A percentile compares a stretch with the other conserved stretches of the same genome.
Evolutionary conservation across 2,113 vertebrate genomes (phyloP).

Genomic region (Eulemur rufifrons): DNA sequence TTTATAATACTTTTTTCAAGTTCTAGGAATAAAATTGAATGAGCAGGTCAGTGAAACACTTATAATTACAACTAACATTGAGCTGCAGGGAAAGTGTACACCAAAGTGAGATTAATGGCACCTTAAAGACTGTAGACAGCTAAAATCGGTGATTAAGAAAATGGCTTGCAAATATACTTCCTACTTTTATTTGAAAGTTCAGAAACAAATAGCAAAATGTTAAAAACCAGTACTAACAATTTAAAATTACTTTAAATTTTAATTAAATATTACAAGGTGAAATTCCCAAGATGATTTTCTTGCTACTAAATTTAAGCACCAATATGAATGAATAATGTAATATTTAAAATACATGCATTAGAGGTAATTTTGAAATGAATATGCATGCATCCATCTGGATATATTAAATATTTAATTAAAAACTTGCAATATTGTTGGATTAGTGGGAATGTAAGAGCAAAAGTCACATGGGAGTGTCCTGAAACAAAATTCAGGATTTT

Average conservation of each 20-base stretch:
- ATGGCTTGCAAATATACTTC: not conserved
- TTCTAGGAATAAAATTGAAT: not conserved
- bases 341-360: not conserved
- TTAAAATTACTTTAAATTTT: slow-evolving; percentile 34
- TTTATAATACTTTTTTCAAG: not conserved
- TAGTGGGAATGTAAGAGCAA: not conserved
- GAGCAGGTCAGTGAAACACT: not conserved
- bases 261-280: not conserved
- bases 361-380: not conserved
- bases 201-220: slow-evolving; percentile 22
- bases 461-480: not conserved
- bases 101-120: not conserved
- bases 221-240: not conserved
- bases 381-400: not conserved
- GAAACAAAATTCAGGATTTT: not conserved
- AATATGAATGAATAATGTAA: not conserved
- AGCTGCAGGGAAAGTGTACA: not conserved
- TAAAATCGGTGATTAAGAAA: not conserved
- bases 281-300: not conserved
- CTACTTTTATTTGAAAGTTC: not conserved
- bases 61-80: not conserved
- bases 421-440: not conserved
- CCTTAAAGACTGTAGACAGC: not conserved
- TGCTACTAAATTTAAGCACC: not conserved
- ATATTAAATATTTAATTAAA: not conserved